Evolutionary conservation across 2,797 vertebrate species (phyloP).

Genomic region (Mus spretus): DNA sequence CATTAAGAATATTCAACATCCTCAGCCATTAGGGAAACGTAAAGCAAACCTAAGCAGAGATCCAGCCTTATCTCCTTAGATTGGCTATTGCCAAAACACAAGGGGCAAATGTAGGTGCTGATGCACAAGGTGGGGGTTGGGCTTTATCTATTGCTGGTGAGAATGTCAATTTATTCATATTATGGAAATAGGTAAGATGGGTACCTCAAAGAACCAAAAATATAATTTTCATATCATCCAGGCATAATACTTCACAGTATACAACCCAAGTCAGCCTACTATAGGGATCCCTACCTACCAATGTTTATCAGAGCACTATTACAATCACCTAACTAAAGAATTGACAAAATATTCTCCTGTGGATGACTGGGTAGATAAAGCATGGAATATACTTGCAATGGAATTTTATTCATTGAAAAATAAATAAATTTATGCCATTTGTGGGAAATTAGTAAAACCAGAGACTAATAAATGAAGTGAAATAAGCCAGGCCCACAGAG

Average conservation of each 20-base stretch:
- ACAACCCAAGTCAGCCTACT: not conserved
- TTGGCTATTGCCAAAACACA: not conserved
- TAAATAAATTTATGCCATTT: not conserved
- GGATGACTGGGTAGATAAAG: not conserved
- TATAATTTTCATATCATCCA: not conserved
- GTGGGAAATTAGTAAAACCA: not conserved
- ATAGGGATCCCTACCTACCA: not conserved
- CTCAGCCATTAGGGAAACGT: not conserved
- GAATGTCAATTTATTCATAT: not conserved
- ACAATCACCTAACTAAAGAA: not conserved
- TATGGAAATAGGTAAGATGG: not conserved
- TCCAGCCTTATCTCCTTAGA: not conserved
- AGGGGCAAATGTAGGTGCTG: not conserved
- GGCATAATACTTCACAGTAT: no score
- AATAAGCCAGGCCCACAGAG: not conserved
- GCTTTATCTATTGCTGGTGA: not conserved
- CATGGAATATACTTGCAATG: not conserved
- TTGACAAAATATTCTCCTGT: not conserved
- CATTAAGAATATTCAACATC: not conserved
- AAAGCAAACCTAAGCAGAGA: not conserved
- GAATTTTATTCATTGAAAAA: not conserved
- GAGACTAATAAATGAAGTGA: not conserved
- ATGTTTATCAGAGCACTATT: not conserved
- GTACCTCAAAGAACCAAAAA: not conserved
- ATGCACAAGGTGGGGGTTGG: not conserved